Percentiles rank a stretch among this genome's conserved stretches.
phyloP scores from a whole-genome alignment of 2,797 vertebrate genomes.

The Rhinophrynus dorsalis region DNA sequence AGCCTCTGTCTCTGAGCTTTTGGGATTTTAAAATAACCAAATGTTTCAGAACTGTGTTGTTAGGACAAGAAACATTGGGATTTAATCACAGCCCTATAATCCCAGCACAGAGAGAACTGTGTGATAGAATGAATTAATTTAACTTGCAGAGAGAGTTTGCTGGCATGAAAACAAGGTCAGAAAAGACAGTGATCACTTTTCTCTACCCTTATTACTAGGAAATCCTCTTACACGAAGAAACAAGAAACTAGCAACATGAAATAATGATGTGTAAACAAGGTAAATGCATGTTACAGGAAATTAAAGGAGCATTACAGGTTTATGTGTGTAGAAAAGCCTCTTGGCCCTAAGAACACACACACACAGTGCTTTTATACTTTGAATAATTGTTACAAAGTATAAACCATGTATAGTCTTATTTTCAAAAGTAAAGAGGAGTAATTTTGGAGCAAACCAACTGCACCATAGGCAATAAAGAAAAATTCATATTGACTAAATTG shows the following conservation, averaged over 20 bases:
- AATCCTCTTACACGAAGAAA: slow-evolving; percentile 28
- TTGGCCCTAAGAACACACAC: too few relatives aligned
- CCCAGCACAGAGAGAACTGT: slow-evolving; percentile 23
- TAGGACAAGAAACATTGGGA: slow-evolving; percentile 17
- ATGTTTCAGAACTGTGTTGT: slow-evolving; percentile 22
- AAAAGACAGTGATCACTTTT: slow-evolving; percentile 33
- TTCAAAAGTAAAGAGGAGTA: too few relatives aligned
- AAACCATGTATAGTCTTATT: too few relatives aligned
- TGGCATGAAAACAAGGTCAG: slow-evolving; percentile 43
- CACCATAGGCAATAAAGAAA: too few relatives aligned
- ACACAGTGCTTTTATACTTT: too few relatives aligned
- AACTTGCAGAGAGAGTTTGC: slow-evolving; percentile 19
- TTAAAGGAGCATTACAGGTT: too few relatives aligned
- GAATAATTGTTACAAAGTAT: too few relatives aligned
- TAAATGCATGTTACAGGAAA: slow-evolving; percentile 10
- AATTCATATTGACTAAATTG: too few relatives aligned
- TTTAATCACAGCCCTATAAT: slow-evolving; percentile 43
- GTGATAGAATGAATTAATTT: slow-evolving; percentile 24
- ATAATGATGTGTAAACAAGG: background rate
- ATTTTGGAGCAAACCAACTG: too few relatives aligned
- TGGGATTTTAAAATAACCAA: slow-evolving; percentile 42
- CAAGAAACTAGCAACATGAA: slow-evolving; percentile 1
- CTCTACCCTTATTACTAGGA: slow-evolving; percentile 22
- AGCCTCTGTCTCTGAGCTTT: slow-evolving; percentile 28
- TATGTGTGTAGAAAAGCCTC: too few relatives aligned